Evolutionary conservation across 2,113 vertebrate genomes (phyloP), one percentile per base, ranked within the genome.

Genomic region (Mohoua ochrocephala): DNA sequence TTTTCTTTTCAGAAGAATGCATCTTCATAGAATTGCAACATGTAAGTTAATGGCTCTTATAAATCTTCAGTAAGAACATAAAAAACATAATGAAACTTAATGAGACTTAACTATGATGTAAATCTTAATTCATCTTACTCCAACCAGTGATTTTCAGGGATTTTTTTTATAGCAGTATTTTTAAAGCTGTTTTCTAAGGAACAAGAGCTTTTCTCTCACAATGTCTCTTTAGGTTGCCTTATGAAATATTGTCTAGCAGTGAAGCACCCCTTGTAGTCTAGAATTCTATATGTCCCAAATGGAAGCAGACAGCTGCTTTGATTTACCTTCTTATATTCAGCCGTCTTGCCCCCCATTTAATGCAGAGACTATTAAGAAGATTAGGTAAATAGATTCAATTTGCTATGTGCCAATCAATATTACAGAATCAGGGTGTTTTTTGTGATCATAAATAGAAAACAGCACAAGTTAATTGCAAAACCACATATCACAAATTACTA

Each of bases 121-220:
- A 94, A 69, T 87, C 59, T 79, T 73, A 91, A 91, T 84, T 97
- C 91, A 90, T 84, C 82, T 84, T 92, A 57, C 47, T 54, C 85
- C 50, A 69, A 42, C 54, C 75, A 80, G 53, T 80, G 71, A 90
- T 93, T 80, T 91, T 65, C 54, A 74, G 47, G 9, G 73, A 93
- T 87, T 80, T 87, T n/a, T n/a, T 81, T 91, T 88, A 56, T 76
- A n/a, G 60, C 27, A 87, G 85, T 84, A 63, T 80, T 95, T 95
- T 94, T 89, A 80, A 88, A 88, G 82, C 20, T 53, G 17, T 86
- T 85, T 84, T 57, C 44, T 89, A 96, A 88, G 37, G 60, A 97
- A 91, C 28, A 86, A 67, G 33, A 81, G 20, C 89, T 90, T 96
- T 94, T 59, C 17, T 84, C 67, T 89, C 37, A 77, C 90, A 87